Evolutionary conservation across 2,797 vertebrate species (phyloP).

Genomic region (Malacoctenus gilli): DNA sequence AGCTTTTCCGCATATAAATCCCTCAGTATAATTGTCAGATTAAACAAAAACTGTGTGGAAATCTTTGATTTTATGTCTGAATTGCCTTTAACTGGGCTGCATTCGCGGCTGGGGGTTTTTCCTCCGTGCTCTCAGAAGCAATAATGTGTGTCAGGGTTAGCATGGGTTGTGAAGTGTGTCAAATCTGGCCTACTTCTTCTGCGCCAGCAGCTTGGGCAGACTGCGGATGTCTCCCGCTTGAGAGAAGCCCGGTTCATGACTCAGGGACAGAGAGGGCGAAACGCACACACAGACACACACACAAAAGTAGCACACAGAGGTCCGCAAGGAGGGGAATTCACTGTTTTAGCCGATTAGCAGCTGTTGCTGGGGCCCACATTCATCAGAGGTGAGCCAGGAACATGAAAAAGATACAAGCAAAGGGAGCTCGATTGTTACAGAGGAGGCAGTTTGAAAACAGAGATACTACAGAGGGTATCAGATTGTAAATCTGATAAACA

Average conservation of each 20-base stretch:
- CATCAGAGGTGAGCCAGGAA: conserved; percentile 22
- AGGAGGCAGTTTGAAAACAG: too few species aligned
- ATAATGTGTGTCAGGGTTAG: conserved; percentile 66
- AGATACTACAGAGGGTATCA: not conserved
- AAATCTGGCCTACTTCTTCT: conserved; percentile 84
- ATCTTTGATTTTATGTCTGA: conserved; percentile 16
- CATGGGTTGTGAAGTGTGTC: conserved; percentile 78
- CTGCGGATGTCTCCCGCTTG: conserved; percentile 64
- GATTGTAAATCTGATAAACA: too few species aligned
- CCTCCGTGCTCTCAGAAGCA: conserved; percentile 41
- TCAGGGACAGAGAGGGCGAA: conserved; percentile 56
- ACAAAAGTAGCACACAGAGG: conserved; percentile 21
- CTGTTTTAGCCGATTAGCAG: conserved; percentile 37
- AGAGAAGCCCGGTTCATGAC: conserved; percentile 71
- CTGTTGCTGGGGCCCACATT: conserved; percentile 28
- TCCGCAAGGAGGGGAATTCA: conserved; percentile 14
- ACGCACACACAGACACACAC: conserved; percentile 17
- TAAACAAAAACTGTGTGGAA: conserved; percentile 10
- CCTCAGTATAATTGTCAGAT: conserved; percentile 16
- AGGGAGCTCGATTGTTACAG: not conserved
- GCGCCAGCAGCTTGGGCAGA: conserved; percentile 74
- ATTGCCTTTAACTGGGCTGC: conserved; percentile 24
- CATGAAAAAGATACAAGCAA: conserved; percentile 20
- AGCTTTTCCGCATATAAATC: conserved; percentile 22
- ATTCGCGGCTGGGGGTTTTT: conserved; percentile 23